These are phyloP conservation scores for Amphibalanus amphitrite DNA, from an alignment of 1,140 invertebrate genomes.

Conservation along the genomic window DNA sequence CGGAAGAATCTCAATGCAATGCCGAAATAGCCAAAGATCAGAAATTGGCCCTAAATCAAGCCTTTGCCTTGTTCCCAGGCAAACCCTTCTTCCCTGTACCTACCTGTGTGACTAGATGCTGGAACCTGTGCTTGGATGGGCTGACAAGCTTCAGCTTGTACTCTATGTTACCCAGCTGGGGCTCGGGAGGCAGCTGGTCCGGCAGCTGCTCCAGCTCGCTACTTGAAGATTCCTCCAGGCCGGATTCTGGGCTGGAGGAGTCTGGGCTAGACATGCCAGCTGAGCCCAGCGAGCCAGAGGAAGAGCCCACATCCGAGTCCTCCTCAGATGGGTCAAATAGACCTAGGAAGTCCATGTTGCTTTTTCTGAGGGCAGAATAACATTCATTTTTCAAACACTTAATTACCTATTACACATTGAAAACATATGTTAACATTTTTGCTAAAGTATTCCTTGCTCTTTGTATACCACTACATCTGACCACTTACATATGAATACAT, in stretches of 20 bases:
- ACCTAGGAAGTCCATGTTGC: not conserved
- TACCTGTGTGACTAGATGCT: constrained; percentile 74
- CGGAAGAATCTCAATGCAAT: too few relatives aligned
- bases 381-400: too few relatives aligned
- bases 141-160: constrained; percentile 80
- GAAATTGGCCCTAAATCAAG: too few relatives aligned
- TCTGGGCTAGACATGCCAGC: not conserved
- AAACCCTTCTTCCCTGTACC: constrained; percentile 7
- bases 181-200: constrained; percentile 59
- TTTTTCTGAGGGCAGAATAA: too few relatives aligned
- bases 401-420: too few relatives aligned
- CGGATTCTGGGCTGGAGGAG: not conserved
- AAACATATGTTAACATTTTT: too few relatives aligned
- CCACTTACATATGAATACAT: too few relatives aligned
- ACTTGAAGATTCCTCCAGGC: not conserved
- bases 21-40: too few relatives aligned
- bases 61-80: constrained; percentile 2
- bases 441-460: too few relatives aligned
- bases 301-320: not conserved
- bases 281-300: not conserved
- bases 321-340: constrained; percentile 2
- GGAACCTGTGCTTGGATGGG: constrained; percentile 63
- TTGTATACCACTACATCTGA: too few relatives aligned
- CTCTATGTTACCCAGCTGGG: constrained; percentile 76
- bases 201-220: constrained; percentile 18